These are phyloP conservation scores for Streptopelia turtur DNA, from an alignment of 2,797 vertebrate genomes.

Conservation along the genomic window DNA sequence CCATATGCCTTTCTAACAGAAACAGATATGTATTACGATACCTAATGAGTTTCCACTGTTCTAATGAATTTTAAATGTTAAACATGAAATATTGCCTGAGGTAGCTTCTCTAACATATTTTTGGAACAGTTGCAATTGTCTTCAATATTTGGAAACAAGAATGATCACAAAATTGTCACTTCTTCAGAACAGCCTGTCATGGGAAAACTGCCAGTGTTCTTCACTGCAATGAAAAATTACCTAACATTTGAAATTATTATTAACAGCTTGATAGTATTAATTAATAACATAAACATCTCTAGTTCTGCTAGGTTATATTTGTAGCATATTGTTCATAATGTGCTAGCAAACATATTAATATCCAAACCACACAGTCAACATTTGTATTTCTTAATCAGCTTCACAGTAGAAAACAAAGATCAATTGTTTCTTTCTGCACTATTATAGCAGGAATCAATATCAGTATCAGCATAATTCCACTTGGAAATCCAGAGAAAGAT, in stretches of 20 bases:
- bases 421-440: neutral
- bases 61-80: neutral
- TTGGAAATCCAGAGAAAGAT: neutral
- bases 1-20: neutral
- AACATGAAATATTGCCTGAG: slow-evolving; percentile 13
- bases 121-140: neutral
- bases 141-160: slow-evolving; percentile 21
- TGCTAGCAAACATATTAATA: neutral
- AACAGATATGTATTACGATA: neutral
- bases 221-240: neutral
- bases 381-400: neutral
- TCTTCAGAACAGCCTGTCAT: neutral
- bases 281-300: neutral
- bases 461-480: neutral
- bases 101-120: neutral
- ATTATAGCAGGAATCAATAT: neutral
- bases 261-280: neutral
- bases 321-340: neutral
- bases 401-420: neutral
- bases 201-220: neutral
- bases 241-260: neutral
- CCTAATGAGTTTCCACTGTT: neutral
- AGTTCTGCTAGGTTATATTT: neutral
- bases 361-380: neutral
- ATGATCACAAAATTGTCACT: neutral